A percentile compares a stretch with the other conserved stretches of the same genome.
Conservation (phyloP, 2,797 vertebrate genomes). For the Kryptolebias ocellatus region DNA sequence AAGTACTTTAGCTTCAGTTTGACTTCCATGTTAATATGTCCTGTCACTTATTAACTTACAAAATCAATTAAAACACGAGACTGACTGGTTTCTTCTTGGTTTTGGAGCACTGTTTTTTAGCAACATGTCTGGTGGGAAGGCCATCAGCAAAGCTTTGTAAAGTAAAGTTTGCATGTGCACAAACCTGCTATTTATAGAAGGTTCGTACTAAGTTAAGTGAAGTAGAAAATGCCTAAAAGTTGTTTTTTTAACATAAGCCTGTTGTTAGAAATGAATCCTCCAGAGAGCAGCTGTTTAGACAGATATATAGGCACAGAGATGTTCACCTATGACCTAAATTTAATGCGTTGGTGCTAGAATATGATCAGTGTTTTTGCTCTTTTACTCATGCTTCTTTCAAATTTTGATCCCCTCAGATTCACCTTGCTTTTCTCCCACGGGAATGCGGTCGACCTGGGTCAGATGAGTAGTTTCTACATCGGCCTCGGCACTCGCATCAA, state of each 20-base stretch:
- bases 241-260: too few relatives aligned
- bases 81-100: slow-evolving; percentile 21
- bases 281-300: too few relatives aligned
- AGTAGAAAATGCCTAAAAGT: too few relatives aligned
- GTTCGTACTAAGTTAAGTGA: too few relatives aligned
- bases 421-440: slow-evolving; percentile 97
- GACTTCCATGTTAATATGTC: background rate
- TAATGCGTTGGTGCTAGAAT: too few relatives aligned
- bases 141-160: slow-evolving; percentile 28
- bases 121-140: slow-evolving; percentile 27
- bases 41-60: slow-evolving; percentile 52
- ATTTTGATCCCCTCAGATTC: slow-evolving; percentile 80
- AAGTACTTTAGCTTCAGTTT: slow-evolving; percentile 19
- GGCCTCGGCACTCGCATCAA: slow-evolving; percentile 95
- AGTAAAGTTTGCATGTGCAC: too few relatives aligned
- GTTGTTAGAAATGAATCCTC: too few relatives aligned
- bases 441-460: slow-evolving; percentile 96
- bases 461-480: slow-evolving; percentile 99
- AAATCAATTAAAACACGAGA: slow-evolving; percentile 58
- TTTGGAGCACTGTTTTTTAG: slow-evolving; percentile 28
- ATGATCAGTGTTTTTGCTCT: too few relatives aligned
- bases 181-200: too few relatives aligned
- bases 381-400: background rate
- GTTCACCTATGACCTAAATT: too few relatives aligned
- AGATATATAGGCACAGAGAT: too few relatives aligned